Conservation (phyloP, 2,888 invertebrate genomes). For the Abrostola triplasia region DNA sequence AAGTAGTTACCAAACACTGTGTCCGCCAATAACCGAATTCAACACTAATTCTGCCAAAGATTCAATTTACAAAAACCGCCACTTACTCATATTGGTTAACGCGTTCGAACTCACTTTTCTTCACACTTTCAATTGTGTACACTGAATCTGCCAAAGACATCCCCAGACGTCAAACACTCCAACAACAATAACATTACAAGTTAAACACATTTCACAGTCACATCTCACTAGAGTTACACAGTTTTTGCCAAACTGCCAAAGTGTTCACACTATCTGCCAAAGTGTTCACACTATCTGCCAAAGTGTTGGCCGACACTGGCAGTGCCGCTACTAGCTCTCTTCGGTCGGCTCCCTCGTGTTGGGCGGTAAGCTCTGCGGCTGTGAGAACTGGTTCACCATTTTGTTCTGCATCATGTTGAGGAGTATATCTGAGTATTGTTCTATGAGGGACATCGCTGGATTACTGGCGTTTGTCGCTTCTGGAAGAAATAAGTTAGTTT, state of each 20-base stretch:
- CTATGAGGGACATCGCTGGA: constrained; percentile 87
- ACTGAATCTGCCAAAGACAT: background rate
- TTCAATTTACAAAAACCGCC: background rate
- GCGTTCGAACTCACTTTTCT: background rate
- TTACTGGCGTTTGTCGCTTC: constrained; percentile 73
- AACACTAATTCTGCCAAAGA: background rate
- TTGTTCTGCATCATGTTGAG: constrained; percentile 87
- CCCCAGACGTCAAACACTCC: too few relatives aligned
- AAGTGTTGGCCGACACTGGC: constrained; percentile 7
- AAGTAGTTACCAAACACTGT: background rate
- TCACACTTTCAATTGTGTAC: background rate
- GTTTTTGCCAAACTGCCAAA: background rate
- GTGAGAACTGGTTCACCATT: constrained; percentile 81
- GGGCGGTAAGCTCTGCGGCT: constrained; percentile 79
- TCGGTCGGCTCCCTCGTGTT: constrained; percentile 67
- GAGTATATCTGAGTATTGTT: constrained; percentile 90
- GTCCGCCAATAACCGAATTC: background rate
- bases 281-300: background rate
- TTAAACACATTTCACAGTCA: too few relatives aligned
- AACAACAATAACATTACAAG: too few relatives aligned
- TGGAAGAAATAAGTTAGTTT: constrained; percentile 46
- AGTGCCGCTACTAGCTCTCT: constrained; percentile 76
- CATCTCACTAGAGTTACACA: too few relatives aligned
- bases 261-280: background rate
- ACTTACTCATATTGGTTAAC: too few relatives aligned